A percentile compares a stretch with the other conserved stretches of the same genome.
Conservation (phyloP, 30 jellyfish, hydroid and myxozoan species). For the Pseudorhiza aurosa region DNA sequence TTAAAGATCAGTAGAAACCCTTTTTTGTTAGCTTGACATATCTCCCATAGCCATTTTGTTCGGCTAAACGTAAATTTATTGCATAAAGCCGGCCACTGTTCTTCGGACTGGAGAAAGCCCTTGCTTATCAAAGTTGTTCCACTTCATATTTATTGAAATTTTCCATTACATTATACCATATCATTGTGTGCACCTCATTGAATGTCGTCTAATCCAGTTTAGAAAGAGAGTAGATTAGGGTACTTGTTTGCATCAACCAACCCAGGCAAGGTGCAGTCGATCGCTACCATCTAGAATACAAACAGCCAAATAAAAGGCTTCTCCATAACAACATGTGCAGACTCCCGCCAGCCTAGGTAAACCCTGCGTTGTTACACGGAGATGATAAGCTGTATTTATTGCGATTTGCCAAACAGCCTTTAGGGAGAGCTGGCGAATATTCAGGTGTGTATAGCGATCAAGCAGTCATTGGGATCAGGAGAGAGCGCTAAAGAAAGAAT, state of each 20-base stretch:
- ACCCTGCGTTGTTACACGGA: neutral
- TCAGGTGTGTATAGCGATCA: conserved; percentile 26
- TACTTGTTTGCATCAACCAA: conserved; percentile 16
- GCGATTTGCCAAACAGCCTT: neutral
- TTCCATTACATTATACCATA: neutral
- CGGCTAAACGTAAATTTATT: too few relatives aligned
- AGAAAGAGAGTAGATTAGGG: conserved; percentile 29
- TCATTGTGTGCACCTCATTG: conserved; percentile 23
- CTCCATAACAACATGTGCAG: neutral
- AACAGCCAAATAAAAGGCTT: neutral
- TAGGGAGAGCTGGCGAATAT: neutral
- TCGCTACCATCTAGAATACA: neutral
- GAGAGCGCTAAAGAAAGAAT: conserved; percentile 21
- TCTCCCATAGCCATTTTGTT: too few relatives aligned
- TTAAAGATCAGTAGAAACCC: too few relatives aligned
- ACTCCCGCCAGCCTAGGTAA: neutral
- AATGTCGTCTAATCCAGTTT: conserved; percentile 37
- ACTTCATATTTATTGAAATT: neutral
- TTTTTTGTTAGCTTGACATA: too few relatives aligned
- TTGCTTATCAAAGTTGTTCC: too few relatives aligned
- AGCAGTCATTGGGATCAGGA: conserved; percentile 37
- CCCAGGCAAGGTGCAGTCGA: neutral
- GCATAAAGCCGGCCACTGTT: too few relatives aligned
- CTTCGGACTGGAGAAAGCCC: too few relatives aligned
- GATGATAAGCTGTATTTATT: neutral